phyloP scores from a whole-genome alignment of 2,113 vertebrate species.

The Paradoxurus hermaphroditus region DNA sequence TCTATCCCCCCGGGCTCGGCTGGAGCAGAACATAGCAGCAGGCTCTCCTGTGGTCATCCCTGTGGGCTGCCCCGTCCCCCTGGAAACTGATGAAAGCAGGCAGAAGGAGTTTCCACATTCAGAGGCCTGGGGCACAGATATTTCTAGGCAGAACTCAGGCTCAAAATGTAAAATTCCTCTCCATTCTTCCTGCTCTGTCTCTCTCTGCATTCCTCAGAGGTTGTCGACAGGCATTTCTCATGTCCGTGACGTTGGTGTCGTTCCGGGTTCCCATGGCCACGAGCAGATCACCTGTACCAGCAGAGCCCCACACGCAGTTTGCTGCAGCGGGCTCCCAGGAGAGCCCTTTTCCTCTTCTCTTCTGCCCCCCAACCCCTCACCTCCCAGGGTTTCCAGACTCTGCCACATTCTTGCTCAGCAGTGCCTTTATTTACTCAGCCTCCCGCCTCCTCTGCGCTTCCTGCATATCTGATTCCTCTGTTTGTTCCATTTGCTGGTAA shows the following conservation, averaged over 20 bases:
- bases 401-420: not conserved
- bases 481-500: not conserved
- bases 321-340: not conserved
- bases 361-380: not conserved
- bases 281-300: too few species aligned
- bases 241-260: accelerated
- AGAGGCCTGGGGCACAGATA: not conserved
- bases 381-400: not conserved
- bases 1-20: not conserved
- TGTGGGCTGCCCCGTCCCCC: not conserved
- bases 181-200: not conserved
- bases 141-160: not conserved
- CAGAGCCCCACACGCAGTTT: accelerated
- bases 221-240: not conserved
- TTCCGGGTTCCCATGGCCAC: not conserved
- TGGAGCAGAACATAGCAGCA: not conserved
- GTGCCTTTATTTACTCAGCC: not conserved
- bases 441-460: not conserved
- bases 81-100: not conserved
- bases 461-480: not conserved
- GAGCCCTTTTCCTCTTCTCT: not conserved
- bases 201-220: not conserved
- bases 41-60: not conserved
- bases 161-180: not conserved
- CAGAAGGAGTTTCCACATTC: not conserved